Percentiles rank a stretch among this genome's conserved stretches.
phyloP scores from a whole-genome alignment of 2,113 vertebrate genomes.

The Trochalopteron elliotii region DNA sequence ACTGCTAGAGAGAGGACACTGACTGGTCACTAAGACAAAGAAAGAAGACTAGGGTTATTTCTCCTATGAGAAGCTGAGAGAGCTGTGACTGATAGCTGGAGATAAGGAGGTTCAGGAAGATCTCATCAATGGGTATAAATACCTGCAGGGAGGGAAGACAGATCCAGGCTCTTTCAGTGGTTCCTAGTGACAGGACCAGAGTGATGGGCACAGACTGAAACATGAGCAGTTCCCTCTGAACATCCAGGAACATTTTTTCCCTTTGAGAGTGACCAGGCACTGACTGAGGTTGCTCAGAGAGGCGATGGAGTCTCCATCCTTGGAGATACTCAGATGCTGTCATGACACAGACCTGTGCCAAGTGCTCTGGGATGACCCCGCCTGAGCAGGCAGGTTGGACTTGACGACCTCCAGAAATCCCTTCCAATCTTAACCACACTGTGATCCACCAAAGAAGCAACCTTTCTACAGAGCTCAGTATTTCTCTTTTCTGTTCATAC shows the following conservation, averaged over 20 bases:
- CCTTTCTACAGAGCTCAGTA: neutral
- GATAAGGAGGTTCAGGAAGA: neutral
- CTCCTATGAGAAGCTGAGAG: neutral
- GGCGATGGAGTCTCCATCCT: neutral
- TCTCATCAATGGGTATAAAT: neutral
- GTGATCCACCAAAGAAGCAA: neutral
- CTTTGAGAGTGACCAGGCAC: neutral
- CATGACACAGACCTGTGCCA: neutral
- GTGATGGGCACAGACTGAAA: neutral
- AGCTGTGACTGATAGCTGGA: neutral
- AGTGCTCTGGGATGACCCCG: neutral
- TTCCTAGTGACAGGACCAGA: neutral
- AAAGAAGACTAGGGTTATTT: neutral
- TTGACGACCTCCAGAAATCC: neutral
- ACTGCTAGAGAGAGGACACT: neutral
- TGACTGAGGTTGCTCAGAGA: neutral
- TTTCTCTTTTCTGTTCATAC: neutral
- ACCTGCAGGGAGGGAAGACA: neutral
- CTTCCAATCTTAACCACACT: neutral
- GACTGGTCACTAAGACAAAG: neutral
- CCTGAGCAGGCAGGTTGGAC: neutral
- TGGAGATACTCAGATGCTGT: neutral
- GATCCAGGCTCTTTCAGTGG: neutral
- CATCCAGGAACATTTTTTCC: neutral
- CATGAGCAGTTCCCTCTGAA: neutral